Conservation (phyloP, 2,797 vertebrate species). For the Ataeniobius toweri region DNA sequence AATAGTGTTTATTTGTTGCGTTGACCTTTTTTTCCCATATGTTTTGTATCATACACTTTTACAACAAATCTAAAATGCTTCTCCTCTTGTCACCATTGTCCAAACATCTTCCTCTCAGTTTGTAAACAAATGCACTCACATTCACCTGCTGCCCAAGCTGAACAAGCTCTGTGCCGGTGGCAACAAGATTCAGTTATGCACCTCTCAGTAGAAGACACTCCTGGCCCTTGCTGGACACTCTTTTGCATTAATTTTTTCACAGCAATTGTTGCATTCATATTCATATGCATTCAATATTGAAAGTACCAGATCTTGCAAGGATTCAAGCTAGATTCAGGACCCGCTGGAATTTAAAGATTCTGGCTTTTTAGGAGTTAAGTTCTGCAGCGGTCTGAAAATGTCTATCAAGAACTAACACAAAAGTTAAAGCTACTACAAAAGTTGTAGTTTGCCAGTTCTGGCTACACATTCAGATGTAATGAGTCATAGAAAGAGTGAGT, state of each 20-base stretch:
- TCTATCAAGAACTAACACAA: neutral
- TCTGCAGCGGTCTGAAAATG: neutral
- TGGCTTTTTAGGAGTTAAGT: neutral
- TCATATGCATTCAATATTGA: no score
- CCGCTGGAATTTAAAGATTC: neutral
- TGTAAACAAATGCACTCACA: neutral
- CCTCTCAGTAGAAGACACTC: no score
- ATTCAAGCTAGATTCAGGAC: neutral
- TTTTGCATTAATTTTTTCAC: neutral
- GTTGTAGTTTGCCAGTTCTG: neutral
- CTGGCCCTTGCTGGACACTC: neutral
- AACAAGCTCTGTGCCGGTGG: neutral
- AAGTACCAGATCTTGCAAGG: neutral
- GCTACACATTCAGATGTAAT: conserved; percentile 53
- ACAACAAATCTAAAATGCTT: no score
- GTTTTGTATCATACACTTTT: no score
- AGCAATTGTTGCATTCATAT: conserved; percentile 1
- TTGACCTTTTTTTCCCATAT: no score
- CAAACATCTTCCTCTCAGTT: no score
- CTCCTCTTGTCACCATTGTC: no score
- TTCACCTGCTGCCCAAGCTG: neutral
- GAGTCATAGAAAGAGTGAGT: conserved; percentile 68
- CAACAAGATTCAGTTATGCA: neutral
- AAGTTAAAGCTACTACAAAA: neutral
- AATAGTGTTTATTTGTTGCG: no score